phyloP scores from a whole-genome alignment of 2,888 invertebrate genomes.

The Hyppa rectilinea region DNA sequence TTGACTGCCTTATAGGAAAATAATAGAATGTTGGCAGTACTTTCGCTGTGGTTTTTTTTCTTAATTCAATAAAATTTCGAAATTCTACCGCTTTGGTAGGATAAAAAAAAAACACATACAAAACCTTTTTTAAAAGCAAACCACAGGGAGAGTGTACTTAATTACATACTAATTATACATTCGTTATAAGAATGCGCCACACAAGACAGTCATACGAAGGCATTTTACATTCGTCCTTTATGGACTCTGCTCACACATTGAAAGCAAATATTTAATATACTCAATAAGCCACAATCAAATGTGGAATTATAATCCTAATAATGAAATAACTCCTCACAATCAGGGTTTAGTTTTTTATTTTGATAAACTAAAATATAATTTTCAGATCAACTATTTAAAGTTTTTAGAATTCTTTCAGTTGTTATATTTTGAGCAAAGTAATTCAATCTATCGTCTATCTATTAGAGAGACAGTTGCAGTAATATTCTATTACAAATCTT shows the following conservation, averaged over 20 bases:
- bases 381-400: constrained; percentile 37
- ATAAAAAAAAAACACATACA: constrained; percentile 44
- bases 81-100: constrained; percentile 58
- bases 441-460: constrained; percentile 22
- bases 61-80: constrained; percentile 51
- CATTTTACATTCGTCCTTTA: constrained; percentile 53
- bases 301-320: constrained; percentile 38
- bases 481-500: constrained; percentile 7
- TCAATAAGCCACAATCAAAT: constrained; percentile 30
- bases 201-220: constrained; percentile 70
- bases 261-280: constrained; percentile 42
- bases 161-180: constrained; percentile 69
- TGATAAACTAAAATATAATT: constrained; percentile 6
- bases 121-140: constrained; percentile 65
- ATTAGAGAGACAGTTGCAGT: constrained; percentile 46
- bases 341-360: not conserved
- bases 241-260: constrained; percentile 48
- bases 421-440: constrained; percentile 45
- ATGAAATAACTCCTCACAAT: constrained; percentile 28
- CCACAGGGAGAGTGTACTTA: constrained; percentile 79
- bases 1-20: constrained; percentile 76
- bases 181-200: constrained; percentile 73
- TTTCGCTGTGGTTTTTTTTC: constrained; percentile 77
- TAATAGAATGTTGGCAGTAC: constrained; percentile 74
- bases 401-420: constrained; percentile 19